These are phyloP conservation scores for Lagocephalus sceleratus DNA, from an alignment of 2,797 vertebrate species.

Conservation along the genomic window DNA sequence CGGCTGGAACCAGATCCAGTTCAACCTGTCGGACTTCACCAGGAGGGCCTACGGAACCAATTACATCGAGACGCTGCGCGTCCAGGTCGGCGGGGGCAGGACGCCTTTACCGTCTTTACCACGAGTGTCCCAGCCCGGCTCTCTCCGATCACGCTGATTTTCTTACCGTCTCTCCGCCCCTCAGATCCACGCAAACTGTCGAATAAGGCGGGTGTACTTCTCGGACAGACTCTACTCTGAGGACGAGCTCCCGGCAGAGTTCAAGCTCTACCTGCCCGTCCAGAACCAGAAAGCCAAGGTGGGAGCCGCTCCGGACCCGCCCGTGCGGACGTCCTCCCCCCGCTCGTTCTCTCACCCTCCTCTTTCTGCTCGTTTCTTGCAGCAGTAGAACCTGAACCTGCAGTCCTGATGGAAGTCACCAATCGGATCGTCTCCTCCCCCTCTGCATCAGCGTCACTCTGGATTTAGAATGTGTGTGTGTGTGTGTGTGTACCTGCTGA, in stretches of 20 bases:
- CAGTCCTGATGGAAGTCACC: too few species aligned
- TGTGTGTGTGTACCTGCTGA: too few species aligned
- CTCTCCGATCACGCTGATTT: neutral
- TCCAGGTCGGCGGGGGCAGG: neutral
- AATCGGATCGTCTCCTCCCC: too few species aligned
- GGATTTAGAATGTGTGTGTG: too few species aligned
- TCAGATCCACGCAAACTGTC: conserved; percentile 97
- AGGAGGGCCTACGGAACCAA: conserved; percentile 94
- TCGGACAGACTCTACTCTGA: conserved; percentile 96
- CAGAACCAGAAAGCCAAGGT: conserved; percentile 95
- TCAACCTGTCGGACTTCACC: conserved; percentile 95
- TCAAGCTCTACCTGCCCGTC: conserved; percentile 94
- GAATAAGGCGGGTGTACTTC: conserved; percentile 96
- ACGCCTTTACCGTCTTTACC: neutral
- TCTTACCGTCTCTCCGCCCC: conserved; percentile 8
- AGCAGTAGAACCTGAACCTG: too few species aligned
- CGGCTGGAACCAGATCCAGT: conserved; percentile 99
- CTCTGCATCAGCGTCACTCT: too few species aligned
- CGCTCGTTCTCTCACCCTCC: too few species aligned
- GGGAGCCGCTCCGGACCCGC: conserved; percentile 17
- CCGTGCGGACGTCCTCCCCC: too few species aligned
- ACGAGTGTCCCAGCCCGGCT: neutral
- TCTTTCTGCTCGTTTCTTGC: too few species aligned
- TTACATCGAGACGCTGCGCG: conserved; percentile 83
- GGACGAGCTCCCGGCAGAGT: conserved; percentile 96